phyloP scores from a whole-genome alignment of 30 jellyfish, hydroid and myxozoan genomes.

The Hydractinia echinata region DNA sequence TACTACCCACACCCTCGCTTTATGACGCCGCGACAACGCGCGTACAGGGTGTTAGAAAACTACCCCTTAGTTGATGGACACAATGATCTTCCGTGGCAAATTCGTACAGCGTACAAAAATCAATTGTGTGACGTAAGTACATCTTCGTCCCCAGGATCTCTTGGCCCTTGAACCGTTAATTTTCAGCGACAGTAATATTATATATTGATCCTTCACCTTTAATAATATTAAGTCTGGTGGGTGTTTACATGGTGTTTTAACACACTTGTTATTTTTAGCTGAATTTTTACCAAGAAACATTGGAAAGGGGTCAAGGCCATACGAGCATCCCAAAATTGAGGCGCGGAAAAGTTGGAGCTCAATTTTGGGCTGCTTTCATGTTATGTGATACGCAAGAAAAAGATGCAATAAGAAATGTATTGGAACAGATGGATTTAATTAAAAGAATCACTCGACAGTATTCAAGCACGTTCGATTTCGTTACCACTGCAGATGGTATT shows the following conservation, averaged over 20 bases:
- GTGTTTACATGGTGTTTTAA: too few relatives aligned
- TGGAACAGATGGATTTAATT: conserved; percentile 23
- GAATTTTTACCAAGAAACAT: neutral
- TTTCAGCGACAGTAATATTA: too few relatives aligned
- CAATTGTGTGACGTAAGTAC: neutral
- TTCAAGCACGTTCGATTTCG: neutral
- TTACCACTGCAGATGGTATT: conserved; percentile 11
- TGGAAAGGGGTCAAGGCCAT: neutral
- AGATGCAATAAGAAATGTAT: neutral
- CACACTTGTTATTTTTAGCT: too few relatives aligned
- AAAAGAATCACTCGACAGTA: neutral
- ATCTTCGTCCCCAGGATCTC: too few relatives aligned
- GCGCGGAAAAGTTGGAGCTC: conserved; percentile 28
- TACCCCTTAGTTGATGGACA: conserved; percentile 28
- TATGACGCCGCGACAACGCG: conserved; percentile 5
- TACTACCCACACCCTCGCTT: too few relatives aligned
- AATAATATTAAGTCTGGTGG: too few relatives aligned
- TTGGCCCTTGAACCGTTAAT: too few relatives aligned
- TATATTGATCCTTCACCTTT: too few relatives aligned
- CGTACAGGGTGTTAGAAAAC: neutral
- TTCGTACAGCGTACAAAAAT: neutral
- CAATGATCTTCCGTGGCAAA: conserved; percentile 20
- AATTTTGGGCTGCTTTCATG: conserved; percentile 18
- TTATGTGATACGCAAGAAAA: conserved; percentile 13
- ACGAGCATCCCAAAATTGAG: neutral